phyloP scores from a whole-genome alignment of 2,113 vertebrate species.

The Protobothrops flavoviridis region DNA sequence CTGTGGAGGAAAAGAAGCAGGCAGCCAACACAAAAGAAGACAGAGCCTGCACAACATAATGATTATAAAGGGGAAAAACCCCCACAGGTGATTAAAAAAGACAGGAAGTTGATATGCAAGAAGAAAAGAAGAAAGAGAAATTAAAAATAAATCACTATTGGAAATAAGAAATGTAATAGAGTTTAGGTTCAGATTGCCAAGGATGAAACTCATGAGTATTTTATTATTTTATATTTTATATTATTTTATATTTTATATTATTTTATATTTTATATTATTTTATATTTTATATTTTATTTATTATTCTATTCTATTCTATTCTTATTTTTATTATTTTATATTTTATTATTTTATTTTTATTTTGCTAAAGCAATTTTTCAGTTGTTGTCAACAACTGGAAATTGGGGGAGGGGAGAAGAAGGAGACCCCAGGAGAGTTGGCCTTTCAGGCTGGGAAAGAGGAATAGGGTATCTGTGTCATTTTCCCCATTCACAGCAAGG shows the following conservation, averaged over 20 bases:
- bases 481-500: neutral
- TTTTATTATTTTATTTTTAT: neutral
- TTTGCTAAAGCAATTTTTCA: neutral
- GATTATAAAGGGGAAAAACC: fast-evolving
- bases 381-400: neutral
- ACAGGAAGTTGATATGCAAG: neutral
- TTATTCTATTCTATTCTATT: no score
- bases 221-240: neutral
- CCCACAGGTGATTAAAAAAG: fast-evolving
- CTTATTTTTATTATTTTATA: no score
- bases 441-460: no score
- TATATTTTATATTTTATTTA: neutral
- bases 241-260: no score
- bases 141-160: neutral
- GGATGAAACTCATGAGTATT: neutral
- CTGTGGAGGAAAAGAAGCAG: neutral
- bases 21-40: constrained; percentile 19
- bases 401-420: neutral
- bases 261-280: no score
- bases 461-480: neutral
- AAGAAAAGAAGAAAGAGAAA: neutral
- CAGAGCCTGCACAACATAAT: neutral
- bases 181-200: neutral
- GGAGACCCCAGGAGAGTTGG: neutral
- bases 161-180: neutral